phyloP scores from a whole-genome alignment of 2,888 invertebrate species.

The Nebria brevicollis region DNA sequence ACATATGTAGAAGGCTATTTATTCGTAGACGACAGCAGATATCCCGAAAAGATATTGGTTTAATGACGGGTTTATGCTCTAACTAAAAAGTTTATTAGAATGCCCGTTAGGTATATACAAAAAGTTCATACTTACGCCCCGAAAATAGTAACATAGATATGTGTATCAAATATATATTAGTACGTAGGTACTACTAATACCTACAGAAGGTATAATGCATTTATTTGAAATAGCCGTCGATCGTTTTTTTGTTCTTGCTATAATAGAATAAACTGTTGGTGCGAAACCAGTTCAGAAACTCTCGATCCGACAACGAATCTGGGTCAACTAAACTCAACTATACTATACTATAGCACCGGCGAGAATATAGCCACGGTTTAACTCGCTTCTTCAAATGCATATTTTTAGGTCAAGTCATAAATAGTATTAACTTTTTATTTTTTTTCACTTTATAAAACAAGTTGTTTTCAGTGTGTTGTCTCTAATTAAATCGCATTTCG shows the following conservation, averaged over 20 bases:
- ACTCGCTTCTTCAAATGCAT: background rate
- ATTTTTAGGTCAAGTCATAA: too few species aligned
- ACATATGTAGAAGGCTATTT: too few species aligned
- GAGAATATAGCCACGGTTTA: background rate
- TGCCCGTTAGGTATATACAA: too few species aligned
- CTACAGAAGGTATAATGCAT: background rate
- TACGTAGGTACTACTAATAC: too few species aligned
- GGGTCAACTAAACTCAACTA: background rate
- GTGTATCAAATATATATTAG: too few species aligned
- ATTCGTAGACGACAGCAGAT: constrained; percentile 20
- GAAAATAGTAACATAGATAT: too few species aligned
- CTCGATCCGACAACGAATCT: background rate
- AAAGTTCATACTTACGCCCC: too few species aligned
- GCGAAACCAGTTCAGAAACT: background rate
- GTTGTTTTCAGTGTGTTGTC: too few species aligned
- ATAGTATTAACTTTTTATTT: too few species aligned
- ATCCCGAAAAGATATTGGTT: constrained; percentile 38
- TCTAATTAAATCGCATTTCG: too few species aligned
- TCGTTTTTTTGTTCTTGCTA: too few species aligned
- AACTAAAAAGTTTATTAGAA: background rate
- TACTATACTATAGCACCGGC: background rate
- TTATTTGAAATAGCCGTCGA: background rate
- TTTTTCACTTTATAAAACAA: too few species aligned
- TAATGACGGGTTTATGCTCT: constrained; percentile 30
- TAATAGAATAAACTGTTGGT: background rate